A percentile compares a stretch with the other conserved stretches of the same genome.
Conservation (phyloP, 1,140 invertebrate species). For the Lysiphlebus fabarum region DNA sequence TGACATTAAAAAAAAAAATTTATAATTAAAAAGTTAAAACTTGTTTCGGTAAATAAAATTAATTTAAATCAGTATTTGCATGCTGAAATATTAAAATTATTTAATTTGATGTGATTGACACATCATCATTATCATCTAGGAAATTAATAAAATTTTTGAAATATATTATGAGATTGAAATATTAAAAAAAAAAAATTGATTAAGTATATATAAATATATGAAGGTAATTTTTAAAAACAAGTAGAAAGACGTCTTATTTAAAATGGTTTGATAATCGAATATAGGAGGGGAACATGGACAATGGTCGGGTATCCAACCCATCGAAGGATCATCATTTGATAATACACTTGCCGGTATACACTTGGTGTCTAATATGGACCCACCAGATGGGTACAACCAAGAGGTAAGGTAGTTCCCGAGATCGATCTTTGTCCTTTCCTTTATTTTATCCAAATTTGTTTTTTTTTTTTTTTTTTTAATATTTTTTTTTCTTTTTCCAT, state of each 20-base stretch:
- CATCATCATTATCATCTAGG: too few species aligned
- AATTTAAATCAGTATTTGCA: too few species aligned
- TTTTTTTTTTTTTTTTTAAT: too few species aligned
- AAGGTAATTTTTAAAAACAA: constrained; percentile 33
- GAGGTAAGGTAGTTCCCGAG: constrained; percentile 55
- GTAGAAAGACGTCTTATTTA: constrained; percentile 53
- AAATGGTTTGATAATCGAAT: constrained; percentile 56
- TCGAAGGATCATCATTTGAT: too few species aligned
- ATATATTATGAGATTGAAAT: constrained; percentile 24
- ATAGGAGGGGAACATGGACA: constrained; percentile 53
- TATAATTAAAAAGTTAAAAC: too few species aligned
- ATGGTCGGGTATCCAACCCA: constrained; percentile 43
- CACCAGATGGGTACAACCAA: constrained; percentile 54
- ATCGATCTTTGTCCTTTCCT: constrained; percentile 44
- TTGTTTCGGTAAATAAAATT: too few species aligned
- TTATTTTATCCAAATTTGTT: neutral
- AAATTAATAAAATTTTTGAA: constrained; percentile 28
- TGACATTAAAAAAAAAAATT: too few species aligned
- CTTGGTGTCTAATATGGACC: constrained; percentile 25
- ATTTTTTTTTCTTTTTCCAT: too few species aligned
- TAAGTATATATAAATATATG: constrained; percentile 29
- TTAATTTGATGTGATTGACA: too few species aligned
- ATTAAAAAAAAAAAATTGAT: constrained; percentile 18
- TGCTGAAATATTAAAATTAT: too few species aligned
- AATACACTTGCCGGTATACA: too few species aligned